Base-by-base conservation (phyloP, 2,113 vertebrate species). In the Cyanoramphus novaezelandiae region DNA sequence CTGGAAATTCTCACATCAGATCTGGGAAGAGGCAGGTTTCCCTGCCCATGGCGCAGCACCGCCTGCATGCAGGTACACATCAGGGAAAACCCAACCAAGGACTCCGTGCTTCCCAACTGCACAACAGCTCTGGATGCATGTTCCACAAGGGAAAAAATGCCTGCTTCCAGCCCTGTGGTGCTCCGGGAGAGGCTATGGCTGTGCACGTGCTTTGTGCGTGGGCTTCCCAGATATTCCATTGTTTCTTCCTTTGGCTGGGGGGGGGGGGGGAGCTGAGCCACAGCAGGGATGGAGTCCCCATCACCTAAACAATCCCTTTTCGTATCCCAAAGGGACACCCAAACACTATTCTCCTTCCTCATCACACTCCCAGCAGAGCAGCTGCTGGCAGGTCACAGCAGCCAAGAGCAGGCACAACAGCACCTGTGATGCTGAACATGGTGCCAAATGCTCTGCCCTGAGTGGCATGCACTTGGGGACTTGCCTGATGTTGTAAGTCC, bases 151-250 rank as follows among this genome's bases (percentile, higher is more conserved):
- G 19, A n/a, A 31, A 6, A 37, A 27, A 50, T 4, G 17, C 13
- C 27, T 1, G 4, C 37, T 11, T 33, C 13, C 2, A 3, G 2
- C 41, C 6, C 47, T 5, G 63, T 0, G 0, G 11, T 17, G 41
- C 62, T 68, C 25, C 10, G 3, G 19, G 23, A 69, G 15, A 59
- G 24, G 43, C 33, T n/a, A 59, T 20, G 1, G 33, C 20, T 59
- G 13, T 14, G 33, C 9, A 9, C 14, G 55, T 23, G 33, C 33
- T 57, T 13, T 57, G 55, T n/a, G 55, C 55, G n/a, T 9, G 13
- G 20, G 55, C 33, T 44, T n/a, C 33, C 13, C 44, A 2, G 18
- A 52, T 21, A 25, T 35, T 19, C 31, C 37, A 5, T 0, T 5
- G 31, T n/a, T 27, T 23, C 23, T 39, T 29, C 50, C 8, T 20